A percentile compares a stretch with the other conserved stretches of the same genome.
These are phyloP conservation scores for Setophaga kirtlandii DNA, from an alignment of 2,113 vertebrate species.

Conservation along the genomic window DNA sequence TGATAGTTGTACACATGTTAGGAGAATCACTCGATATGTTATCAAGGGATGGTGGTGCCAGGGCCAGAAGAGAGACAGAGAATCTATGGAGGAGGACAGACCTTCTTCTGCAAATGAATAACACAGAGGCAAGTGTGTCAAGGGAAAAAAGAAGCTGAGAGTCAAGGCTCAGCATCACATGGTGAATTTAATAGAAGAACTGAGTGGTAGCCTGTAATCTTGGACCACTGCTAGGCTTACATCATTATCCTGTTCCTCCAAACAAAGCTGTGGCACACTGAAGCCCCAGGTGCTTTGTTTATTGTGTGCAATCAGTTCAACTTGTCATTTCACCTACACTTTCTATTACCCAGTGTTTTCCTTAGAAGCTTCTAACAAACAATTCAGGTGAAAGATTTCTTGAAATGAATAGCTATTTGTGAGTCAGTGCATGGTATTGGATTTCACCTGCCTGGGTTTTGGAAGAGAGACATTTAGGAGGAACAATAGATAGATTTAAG, in stretches of 20 bases:
- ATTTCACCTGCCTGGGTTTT: not conserved
- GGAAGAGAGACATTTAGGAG: not conserved
- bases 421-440: not conserved
- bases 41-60: not conserved
- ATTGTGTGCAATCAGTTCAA: not conserved
- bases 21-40: too few relatives aligned
- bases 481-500: not conserved
- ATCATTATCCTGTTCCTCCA: not conserved
- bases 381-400: not conserved
- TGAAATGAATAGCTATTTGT: not conserved
- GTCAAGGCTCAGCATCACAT: not conserved
- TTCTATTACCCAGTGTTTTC: conserved; percentile 2
- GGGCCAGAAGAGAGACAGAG: not conserved
- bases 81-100: not conserved
- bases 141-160: not conserved
- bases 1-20: not conserved
- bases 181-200: not conserved
- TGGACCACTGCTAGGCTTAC: not conserved
- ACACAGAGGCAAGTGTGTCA: not conserved
- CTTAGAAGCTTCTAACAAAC: conserved; percentile 9
- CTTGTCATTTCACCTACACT: conserved; percentile 19
- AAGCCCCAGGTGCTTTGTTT: not conserved
- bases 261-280: not conserved
- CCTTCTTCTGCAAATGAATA: not conserved
- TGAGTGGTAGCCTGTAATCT: not conserved